Conservation (phyloP, 2,797 vertebrate genomes). For the Chelmon rostratus region DNA sequence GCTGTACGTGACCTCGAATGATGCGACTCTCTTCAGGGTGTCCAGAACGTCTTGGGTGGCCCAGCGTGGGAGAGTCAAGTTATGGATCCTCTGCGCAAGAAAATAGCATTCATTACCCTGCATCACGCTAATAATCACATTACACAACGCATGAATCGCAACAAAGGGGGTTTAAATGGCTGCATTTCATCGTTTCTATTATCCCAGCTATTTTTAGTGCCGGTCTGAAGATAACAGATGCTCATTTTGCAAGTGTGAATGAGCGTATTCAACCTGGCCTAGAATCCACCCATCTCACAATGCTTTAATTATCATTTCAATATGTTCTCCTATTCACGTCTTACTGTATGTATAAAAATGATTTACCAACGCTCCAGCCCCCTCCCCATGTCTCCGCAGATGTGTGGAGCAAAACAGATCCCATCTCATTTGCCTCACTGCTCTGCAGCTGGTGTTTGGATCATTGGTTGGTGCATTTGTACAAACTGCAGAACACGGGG, state of each 20-base stretch:
- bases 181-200: slow-evolving; percentile 62
- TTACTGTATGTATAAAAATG: slow-evolving; percentile 44
- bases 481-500: slow-evolving; percentile 10
- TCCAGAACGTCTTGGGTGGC: slow-evolving; percentile 85
- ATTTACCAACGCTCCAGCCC: slow-evolving; percentile 6
- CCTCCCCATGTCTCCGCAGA: slow-evolving; percentile 31
- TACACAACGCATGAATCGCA: slow-evolving; percentile 48
- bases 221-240: slow-evolving; percentile 77
- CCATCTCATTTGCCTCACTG: slow-evolving; percentile 13
- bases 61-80: slow-evolving; percentile 91
- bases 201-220: slow-evolving; percentile 75
- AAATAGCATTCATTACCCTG: slow-evolving; percentile 31
- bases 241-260: slow-evolving; percentile 77
- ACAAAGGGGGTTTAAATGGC: slow-evolving; percentile 56
- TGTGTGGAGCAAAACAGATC: slow-evolving; percentile 34
- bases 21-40: slow-evolving; percentile 87
- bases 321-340: slow-evolving; percentile 65
- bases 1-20: slow-evolving; percentile 86
- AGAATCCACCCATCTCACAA: slow-evolving; percentile 67
- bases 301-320: slow-evolving; percentile 73
- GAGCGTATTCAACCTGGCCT: slow-evolving; percentile 68
- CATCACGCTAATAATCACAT: slow-evolving; percentile 62
- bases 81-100: slow-evolving; percentile 86
- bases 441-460: slow-evolving; percentile 34
- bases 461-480: slow-evolving; percentile 13